Percentiles rank a stretch among this genome's conserved stretches.
Conservation (phyloP, 2,888 invertebrate species). For the Gandaritis pyraliata region DNA sequence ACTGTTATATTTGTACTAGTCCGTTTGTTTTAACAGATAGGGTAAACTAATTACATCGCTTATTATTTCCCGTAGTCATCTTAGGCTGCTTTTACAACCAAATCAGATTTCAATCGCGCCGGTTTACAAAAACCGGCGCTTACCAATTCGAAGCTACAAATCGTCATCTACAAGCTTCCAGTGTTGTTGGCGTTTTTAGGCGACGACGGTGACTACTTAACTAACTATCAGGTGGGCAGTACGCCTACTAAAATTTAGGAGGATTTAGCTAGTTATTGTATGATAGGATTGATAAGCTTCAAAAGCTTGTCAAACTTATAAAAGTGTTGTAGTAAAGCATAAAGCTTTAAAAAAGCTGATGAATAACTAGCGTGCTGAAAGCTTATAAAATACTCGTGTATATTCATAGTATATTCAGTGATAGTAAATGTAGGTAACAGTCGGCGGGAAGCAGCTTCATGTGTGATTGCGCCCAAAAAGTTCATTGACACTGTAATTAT, state of each 20-base stretch:
- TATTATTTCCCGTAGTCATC: slow-evolving; percentile 22
- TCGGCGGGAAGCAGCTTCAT: not conserved
- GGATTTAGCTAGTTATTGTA: too few relatives aligned
- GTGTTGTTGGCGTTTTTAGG: too few relatives aligned
- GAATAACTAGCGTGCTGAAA: too few relatives aligned
- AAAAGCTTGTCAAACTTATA: too few relatives aligned
- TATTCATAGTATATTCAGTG: not conserved
- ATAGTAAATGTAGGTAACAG: not conserved
- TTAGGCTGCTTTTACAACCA: slow-evolving; percentile 6
- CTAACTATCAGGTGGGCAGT: too few relatives aligned
- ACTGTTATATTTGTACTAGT: slow-evolving; percentile 8
- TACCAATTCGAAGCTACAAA: not conserved
- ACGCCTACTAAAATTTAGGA: too few relatives aligned
- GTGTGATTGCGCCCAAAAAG: slow-evolving; percentile 14
- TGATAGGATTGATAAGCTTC: too few relatives aligned
- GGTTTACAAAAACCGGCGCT: not conserved
- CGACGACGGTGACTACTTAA: too few relatives aligned
- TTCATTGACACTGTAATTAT: slow-evolving; percentile 28
- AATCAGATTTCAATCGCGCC: slow-evolving; percentile 1
- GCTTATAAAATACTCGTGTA: not conserved
- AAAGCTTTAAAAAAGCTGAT: too few relatives aligned
- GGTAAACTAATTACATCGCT: slow-evolving; percentile 25
- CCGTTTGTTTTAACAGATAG: slow-evolving; percentile 25
- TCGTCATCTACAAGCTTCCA: too few relatives aligned
- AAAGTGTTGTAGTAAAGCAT: too few relatives aligned